These are phyloP conservation scores for Chamaetylas fuelleborni DNA, from an alignment of 2,113 vertebrate genomes.

Conservation along the genomic window DNA sequence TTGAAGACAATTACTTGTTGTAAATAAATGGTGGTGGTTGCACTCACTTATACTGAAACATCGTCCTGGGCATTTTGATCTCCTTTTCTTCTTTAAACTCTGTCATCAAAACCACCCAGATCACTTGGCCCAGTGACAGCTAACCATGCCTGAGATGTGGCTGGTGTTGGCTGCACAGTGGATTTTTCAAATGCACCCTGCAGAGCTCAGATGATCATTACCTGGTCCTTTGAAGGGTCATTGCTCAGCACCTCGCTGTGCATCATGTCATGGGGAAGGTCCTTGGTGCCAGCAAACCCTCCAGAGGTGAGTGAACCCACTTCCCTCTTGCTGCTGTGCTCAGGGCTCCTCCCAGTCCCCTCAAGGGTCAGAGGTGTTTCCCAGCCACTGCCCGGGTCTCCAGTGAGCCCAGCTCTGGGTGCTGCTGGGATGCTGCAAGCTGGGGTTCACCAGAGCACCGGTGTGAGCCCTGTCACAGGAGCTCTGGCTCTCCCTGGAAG, in stretches of 20 bases:
- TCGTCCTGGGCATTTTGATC: background rate
- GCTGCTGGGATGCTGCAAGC: background rate
- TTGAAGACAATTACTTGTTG: background rate
- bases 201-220: background rate
- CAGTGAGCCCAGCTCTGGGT: background rate
- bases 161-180: rapidly evolving
- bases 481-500: background rate
- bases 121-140: background rate
- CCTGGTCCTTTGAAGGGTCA: background rate
- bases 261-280: background rate
- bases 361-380: background rate
- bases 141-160: background rate
- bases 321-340: constrained; percentile 31
- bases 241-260: background rate
- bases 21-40: background rate
- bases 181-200: background rate
- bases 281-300: background rate
- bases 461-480: background rate
- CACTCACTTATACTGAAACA: background rate
- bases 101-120: background rate
- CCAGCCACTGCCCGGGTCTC: background rate
- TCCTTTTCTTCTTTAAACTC: background rate
- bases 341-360: constrained; percentile 3
- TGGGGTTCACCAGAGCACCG: background rate
- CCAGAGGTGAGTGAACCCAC: constrained; percentile 7